phyloP scores from a whole-genome alignment of 2,113 vertebrate species.

The Leucoraja erinaceus region DNA sequence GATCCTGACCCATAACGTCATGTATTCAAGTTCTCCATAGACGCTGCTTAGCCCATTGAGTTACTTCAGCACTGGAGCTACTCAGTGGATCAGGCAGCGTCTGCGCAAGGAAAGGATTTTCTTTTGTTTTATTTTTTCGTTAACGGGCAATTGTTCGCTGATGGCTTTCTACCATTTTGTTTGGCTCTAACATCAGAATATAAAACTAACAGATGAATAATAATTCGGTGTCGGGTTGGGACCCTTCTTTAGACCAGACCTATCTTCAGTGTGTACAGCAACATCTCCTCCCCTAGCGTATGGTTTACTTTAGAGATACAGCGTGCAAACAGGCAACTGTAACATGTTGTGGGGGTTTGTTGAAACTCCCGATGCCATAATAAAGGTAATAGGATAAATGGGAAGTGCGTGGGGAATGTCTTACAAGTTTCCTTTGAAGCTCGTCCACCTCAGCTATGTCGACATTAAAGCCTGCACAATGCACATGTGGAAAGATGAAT shows the following conservation, averaged over 20 bases:
- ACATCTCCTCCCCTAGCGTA: no score
- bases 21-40: no score
- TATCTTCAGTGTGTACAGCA: no score
- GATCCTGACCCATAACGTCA: no score
- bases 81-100: no score
- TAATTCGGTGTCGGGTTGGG: not conserved
- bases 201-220: not conserved
- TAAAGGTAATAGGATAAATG: not conserved
- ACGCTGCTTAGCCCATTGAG: no score
- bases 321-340: not conserved
- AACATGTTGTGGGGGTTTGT: not conserved
- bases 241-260: no score
- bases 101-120: not conserved
- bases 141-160: not conserved
- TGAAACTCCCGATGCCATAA: not conserved
- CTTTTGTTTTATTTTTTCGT: not conserved
- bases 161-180: not conserved
- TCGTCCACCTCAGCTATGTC: not conserved
- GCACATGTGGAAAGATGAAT: constrained; percentile 5
- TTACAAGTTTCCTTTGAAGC: not conserved
- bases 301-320: no score
- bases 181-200: not conserved
- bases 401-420: not conserved
- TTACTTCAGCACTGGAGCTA: no score
- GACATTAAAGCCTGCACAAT: not conserved